These are phyloP conservation scores for Matsumyia berberina DNA, from an alignment of 2,888 invertebrate species.

Conservation along the genomic window DNA sequence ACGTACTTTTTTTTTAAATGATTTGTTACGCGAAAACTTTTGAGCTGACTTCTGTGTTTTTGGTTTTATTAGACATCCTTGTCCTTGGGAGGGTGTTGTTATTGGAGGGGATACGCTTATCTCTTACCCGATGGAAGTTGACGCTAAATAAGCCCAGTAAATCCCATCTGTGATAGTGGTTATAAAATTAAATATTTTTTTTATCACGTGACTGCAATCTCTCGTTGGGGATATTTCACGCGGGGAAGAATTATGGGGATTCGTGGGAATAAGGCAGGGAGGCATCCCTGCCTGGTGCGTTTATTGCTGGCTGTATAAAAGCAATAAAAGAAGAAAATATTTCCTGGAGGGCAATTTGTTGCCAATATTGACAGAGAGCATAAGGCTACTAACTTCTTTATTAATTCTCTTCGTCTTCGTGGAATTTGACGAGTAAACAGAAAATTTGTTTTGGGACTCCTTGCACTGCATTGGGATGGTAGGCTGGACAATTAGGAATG, in stretches of 20 bases:
- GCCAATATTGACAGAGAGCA: not conserved
- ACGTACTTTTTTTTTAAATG: constrained; percentile 11
- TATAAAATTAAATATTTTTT: constrained; percentile 23
- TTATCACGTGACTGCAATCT: constrained; percentile 12
- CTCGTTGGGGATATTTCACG: not conserved
- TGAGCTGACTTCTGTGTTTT: constrained; percentile 51
- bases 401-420: no score
- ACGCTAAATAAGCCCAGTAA: constrained; percentile 4
- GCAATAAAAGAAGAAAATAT: constrained; percentile 1
- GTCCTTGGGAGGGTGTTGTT: not conserved
- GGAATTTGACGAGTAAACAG: no score
- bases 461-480: no score
- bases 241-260: not conserved
- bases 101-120: not conserved
- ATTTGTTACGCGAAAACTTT: constrained; percentile 49
- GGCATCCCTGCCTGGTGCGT: not conserved
- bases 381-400: no score
- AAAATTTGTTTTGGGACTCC: no score
- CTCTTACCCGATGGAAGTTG: not conserved
- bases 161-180: constrained; percentile 9
- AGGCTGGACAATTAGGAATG: no score
- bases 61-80: constrained; percentile 40
- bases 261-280: not conserved
- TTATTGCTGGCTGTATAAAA: not conserved
- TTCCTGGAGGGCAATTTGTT: not conserved